Evolutionary conservation across 2,797 vertebrate species (phyloP).

Genomic region (Chanos chanos): DNA sequence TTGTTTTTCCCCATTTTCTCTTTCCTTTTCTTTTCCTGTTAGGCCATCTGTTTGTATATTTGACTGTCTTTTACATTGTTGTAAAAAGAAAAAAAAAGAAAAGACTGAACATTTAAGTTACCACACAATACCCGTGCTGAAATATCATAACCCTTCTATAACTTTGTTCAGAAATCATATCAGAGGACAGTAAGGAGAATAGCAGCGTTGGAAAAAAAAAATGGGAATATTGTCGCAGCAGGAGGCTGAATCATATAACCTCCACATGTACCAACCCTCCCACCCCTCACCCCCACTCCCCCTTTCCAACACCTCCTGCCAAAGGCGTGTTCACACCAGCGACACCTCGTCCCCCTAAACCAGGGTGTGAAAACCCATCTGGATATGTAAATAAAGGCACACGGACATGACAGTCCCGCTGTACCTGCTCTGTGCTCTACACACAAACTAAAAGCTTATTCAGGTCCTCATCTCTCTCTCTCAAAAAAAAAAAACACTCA

Average conservation of each 20-base stretch:
- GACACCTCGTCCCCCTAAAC: slow-evolving; percentile 44
- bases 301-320: slow-evolving; percentile 39
- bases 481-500: slow-evolving; percentile 37
- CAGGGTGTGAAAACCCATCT: slow-evolving; percentile 60
- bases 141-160: too few species aligned
- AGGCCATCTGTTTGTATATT: too few species aligned
- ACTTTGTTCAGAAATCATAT: too few species aligned
- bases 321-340: slow-evolving; percentile 57
- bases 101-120: too few species aligned
- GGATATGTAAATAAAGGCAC: slow-evolving; percentile 51
- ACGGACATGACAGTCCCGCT: slow-evolving; percentile 50
- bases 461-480: slow-evolving; percentile 44
- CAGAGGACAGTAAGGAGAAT: too few species aligned
- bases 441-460: slow-evolving; percentile 69
- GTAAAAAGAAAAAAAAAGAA: too few species aligned
- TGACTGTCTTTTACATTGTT: too few species aligned
- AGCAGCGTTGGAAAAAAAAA: slow-evolving; percentile 32
- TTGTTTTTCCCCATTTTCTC: too few species aligned
- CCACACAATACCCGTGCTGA: too few species aligned
- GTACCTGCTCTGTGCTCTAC: slow-evolving; percentile 47
- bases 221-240: slow-evolving; percentile 40
- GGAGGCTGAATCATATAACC: slow-evolving; percentile 42
- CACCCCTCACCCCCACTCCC: slow-evolving; percentile 25
- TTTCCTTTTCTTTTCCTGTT: too few species aligned
- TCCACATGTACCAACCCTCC: too few species aligned